Percentiles rank a stretch among this genome's conserved stretches.
These are phyloP conservation scores for Anguilla rostrata DNA, from an alignment of 2,113 vertebrate genomes.

Conservation along the genomic window DNA sequence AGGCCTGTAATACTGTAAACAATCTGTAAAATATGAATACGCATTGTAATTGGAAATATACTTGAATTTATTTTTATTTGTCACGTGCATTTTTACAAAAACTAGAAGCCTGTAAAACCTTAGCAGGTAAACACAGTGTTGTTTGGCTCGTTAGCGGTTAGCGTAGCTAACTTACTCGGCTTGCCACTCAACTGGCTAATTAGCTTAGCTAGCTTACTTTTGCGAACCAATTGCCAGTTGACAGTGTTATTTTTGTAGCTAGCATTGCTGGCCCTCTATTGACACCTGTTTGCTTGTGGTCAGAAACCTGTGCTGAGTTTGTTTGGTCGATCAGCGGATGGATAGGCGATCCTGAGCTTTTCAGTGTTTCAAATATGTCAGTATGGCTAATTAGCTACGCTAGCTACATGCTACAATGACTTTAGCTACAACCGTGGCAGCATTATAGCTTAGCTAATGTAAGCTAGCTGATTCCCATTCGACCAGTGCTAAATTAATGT, in stretches of 20 bases:
- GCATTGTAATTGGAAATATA: neutral
- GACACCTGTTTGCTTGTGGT: conserved; percentile 20
- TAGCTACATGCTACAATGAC: too few relatives aligned
- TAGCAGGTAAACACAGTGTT: neutral
- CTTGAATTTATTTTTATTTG: neutral
- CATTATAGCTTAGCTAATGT: too few relatives aligned
- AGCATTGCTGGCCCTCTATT: neutral
- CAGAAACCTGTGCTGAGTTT: neutral
- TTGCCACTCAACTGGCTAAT: conserved; percentile 7
- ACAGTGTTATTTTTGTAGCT: conserved; percentile 34
- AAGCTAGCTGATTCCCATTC: too few relatives aligned
- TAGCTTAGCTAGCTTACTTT: conserved; percentile 28
- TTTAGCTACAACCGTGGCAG: too few relatives aligned
- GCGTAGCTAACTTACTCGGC: neutral
- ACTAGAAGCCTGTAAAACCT: neutral
- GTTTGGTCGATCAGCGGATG: neutral
- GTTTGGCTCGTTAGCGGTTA: neutral
- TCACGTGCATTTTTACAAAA: neutral
- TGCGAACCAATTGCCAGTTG: neutral
- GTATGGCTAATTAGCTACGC: too few relatives aligned
- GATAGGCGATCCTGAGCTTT: neutral
- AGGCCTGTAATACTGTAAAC: conserved; percentile 28
- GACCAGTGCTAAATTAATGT: too few relatives aligned
- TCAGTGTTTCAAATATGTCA: neutral
- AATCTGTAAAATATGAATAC: neutral